Percentiles rank a stretch among this genome's conserved stretches.
These are phyloP conservation scores for Campoplex nolae DNA, from an alignment of 2,888 invertebrate species.

Conservation along the genomic window DNA sequence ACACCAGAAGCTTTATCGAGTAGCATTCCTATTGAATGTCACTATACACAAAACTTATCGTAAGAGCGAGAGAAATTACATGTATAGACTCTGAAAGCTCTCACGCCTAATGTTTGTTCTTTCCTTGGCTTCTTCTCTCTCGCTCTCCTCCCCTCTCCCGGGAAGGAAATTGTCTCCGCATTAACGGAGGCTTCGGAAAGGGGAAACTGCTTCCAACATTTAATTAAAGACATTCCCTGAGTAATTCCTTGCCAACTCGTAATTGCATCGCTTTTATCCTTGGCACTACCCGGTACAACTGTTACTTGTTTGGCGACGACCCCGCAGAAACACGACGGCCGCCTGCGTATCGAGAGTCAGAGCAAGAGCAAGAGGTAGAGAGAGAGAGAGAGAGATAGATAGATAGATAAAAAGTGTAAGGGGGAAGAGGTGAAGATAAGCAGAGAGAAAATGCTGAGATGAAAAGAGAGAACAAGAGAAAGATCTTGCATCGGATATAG, in stretches of 20 bases:
- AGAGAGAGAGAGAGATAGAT: slow-evolving; percentile 11
- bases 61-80: neutral
- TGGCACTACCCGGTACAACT: slow-evolving; percentile 76
- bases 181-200: slow-evolving; percentile 79
- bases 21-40: slow-evolving; percentile 11
- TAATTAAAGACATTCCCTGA: slow-evolving; percentile 84
- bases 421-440: neutral
- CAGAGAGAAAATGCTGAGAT: slow-evolving; percentile 18
- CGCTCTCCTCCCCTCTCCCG: slow-evolving; percentile 72
- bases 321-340: slow-evolving; percentile 58
- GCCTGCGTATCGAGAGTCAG: slow-evolving; percentile 75
- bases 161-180: slow-evolving; percentile 84
- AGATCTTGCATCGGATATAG: slow-evolving; percentile 32
- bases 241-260: slow-evolving; percentile 80
- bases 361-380: slow-evolving; percentile 54
- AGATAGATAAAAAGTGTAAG: slow-evolving; percentile 16
- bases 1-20: slow-evolving; percentile 36
- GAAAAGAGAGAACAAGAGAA: slow-evolving; percentile 21
- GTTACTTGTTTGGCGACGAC: slow-evolving; percentile 81
- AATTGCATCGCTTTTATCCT: slow-evolving; percentile 83
- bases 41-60: slow-evolving; percentile 14
- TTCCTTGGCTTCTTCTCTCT: slow-evolving; percentile 72
- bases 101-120: slow-evolving; percentile 76
- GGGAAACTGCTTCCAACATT: slow-evolving; percentile 83
- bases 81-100: slow-evolving; percentile 47